A percentile compares a stretch with the other conserved stretches of the same genome.
Evolutionary conservation across 2,888 invertebrate genomes (phyloP).

Genomic region (Mythimna pallens): DNA sequence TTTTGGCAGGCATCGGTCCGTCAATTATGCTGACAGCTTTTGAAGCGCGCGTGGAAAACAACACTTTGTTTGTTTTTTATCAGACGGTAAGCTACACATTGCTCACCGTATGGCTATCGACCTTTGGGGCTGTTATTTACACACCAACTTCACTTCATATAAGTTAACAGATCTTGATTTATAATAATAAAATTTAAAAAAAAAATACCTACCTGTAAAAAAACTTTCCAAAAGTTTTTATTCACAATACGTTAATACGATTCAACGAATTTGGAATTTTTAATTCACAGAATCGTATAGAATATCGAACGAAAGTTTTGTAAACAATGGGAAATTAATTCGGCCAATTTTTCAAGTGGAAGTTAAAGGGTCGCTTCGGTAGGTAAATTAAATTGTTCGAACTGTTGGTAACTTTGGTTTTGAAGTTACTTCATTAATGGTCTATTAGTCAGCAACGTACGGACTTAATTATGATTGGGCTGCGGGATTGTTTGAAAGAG

Average conservation of each 20-base stretch:
- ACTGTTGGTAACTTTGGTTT: slow-evolving; percentile 21
- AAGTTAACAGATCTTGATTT: too few relatives aligned
- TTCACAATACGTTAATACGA: background rate
- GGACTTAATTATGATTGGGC: background rate
- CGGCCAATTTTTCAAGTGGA: slow-evolving; percentile 11
- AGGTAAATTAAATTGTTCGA: slow-evolving; percentile 30
- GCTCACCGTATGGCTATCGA: too few relatives aligned
- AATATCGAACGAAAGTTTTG: background rate
- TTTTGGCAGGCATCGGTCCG: too few relatives aligned
- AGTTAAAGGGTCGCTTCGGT: background rate
- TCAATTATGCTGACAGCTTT: too few relatives aligned
- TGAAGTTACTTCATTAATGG: slow-evolving; percentile 44
- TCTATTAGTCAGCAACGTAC: slow-evolving; percentile 8
- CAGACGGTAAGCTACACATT: too few relatives aligned
- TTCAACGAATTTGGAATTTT: background rate
- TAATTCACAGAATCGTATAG: too few relatives aligned
- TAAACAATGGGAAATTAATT: slow-evolving; percentile 17
- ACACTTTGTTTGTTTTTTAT: too few relatives aligned
- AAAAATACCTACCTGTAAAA: background rate
- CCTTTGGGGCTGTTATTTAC: too few relatives aligned
- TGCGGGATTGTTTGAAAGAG: too few relatives aligned
- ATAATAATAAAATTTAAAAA: background rate
- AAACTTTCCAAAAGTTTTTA: slow-evolving; percentile 2
- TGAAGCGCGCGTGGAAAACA: too few relatives aligned
- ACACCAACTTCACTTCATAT: too few relatives aligned